Evolutionary conservation across 2,797 vertebrate genomes (phyloP).

Genomic region (Aldrovandia affinis): DNA sequence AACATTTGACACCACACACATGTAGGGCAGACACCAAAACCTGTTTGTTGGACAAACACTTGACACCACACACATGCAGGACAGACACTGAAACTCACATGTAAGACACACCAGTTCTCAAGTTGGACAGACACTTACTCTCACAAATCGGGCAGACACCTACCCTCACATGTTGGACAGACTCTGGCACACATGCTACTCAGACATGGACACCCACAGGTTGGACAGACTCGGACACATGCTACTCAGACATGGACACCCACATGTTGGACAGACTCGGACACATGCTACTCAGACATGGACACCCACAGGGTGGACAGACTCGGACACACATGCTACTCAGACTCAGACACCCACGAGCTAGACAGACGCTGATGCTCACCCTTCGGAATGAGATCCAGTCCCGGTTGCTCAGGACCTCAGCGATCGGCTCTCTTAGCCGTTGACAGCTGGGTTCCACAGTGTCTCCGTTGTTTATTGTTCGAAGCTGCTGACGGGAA

Average conservation of each 20-base stretch:
- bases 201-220: not conserved
- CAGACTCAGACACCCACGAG: not conserved
- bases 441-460: slow-evolving; percentile 26
- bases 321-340: not conserved
- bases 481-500: slow-evolving; percentile 35
- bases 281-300: not conserved
- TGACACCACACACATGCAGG: not conserved
- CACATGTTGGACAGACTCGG: not conserved
- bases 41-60: not conserved
- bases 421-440: not conserved
- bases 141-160: not conserved
- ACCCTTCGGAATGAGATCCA: not conserved
- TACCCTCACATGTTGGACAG: not conserved
- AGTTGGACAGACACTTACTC: not conserved
- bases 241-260: too few species aligned
- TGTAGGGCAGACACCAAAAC: not conserved
- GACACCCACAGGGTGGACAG: not conserved
- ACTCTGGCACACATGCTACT: too few species aligned
- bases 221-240: too few species aligned
- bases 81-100: not conserved
- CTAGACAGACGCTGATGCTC: not conserved
- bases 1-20: not conserved
- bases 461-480: slow-evolving; percentile 37
- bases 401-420: not conserved
- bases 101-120: not conserved